phyloP scores from a whole-genome alignment of 2,113 vertebrate genomes.

The Sylvia atricapilla region DNA sequence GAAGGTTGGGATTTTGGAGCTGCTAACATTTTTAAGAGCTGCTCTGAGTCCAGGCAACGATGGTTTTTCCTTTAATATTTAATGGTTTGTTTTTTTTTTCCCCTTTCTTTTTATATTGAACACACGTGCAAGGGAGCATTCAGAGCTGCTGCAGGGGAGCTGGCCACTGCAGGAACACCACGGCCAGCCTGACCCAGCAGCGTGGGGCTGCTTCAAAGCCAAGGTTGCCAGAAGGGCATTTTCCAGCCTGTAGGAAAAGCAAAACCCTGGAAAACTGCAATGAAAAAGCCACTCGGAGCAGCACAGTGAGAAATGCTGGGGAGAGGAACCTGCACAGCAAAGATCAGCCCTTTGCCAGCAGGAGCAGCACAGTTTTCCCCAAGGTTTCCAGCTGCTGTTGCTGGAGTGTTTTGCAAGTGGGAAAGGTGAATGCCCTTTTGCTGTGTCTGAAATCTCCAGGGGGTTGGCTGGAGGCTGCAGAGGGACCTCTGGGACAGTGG shows the following conservation, averaged over 20 bases:
- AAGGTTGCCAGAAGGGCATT: constrained; percentile 23
- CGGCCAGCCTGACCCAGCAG: background rate
- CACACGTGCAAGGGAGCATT: background rate
- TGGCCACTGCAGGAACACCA: background rate
- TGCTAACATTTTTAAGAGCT: background rate
- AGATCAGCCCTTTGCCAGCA: background rate
- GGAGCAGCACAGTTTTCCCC: background rate
- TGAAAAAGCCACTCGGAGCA: background rate
- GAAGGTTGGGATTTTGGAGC: background rate
- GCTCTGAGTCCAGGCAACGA: background rate
- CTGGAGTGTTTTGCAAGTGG: background rate
- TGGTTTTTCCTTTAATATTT: constrained; percentile 12
- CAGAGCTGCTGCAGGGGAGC: background rate
- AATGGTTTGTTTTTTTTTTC: background rate
- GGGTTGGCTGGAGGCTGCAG: background rate
- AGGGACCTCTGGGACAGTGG: rapidly evolving
- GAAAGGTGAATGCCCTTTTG: background rate
- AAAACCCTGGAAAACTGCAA: background rate
- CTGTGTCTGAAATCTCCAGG: background rate
- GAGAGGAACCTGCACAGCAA: background rate
- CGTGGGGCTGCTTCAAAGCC: background rate
- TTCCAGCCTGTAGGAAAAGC: background rate
- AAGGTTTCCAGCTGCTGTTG: background rate
- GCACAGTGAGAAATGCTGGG: background rate
- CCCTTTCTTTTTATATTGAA: background rate